Base-by-base conservation (phyloP, 2,113 vertebrate genomes). In the Vireo altiloquus region DNA sequence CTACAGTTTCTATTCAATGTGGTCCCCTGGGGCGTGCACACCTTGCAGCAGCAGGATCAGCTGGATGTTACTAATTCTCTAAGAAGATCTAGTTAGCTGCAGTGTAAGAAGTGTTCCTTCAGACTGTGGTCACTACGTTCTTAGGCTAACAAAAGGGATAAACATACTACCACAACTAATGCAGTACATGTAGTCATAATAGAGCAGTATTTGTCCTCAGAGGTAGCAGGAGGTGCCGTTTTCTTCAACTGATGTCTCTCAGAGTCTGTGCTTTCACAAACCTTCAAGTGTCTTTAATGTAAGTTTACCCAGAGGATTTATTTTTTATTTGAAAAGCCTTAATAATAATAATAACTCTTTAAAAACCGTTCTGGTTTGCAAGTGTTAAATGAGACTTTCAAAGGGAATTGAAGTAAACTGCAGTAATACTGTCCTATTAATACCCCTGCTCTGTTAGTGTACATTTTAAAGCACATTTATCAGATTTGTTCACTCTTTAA, bases 251-350 rank as follows among this genome's bases (percentile, higher is more conserved):
- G 59, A 94, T 94, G 97, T 97, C 82, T 89, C 65, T 82, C 88
- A 91, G n/a, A 97, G 93, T 96, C 95, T 85, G 44, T 90, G 85
- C 94, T 95, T 93, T 94, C 82, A 72, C 31, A 92, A 87, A 89
- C 88, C 86, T 95, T 96, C 74, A 94, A 95, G 96, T 97, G 97
- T 98, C 97, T 97, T 96, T 95, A 95, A 95, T 87, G 72, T 42
- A 76, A 52, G 85, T 33, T 84, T 66, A 94, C 68, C 80, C 78
- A 92, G 86, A 89, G 31, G 89, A 90, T 87, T 94, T 92, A 64
- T 46, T 79, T 86, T 59, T 76, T 70, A 77, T 96, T 95, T 95
- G 64, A 89, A 86, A 95, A 95, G 97, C 98, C 98, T 98, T 98
- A 97, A 97, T 82, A 80, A 92, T 89, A 77, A 89, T 95, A 92